Evolutionary conservation across 1,140 invertebrate species (phyloP).

Genomic region (Drosophila ficusphila): DNA sequence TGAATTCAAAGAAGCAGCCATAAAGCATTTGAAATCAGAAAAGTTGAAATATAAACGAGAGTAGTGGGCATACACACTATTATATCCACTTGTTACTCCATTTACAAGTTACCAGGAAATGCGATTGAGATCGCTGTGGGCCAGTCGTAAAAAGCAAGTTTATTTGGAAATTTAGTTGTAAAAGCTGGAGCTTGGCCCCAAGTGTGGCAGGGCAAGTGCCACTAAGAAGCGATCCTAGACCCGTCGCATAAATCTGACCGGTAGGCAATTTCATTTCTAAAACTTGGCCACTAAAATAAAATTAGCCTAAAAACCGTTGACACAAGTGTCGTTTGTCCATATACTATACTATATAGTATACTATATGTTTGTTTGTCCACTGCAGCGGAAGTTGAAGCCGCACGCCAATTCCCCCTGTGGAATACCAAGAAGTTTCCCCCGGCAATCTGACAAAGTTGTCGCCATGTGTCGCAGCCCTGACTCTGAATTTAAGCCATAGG

Average conservation of each 20-base stretch:
- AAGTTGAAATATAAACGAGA: conserved; percentile 39
- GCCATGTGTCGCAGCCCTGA: conserved; percentile 54
- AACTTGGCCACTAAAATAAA: conserved; percentile 53
- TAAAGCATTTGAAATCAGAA: conserved; percentile 67
- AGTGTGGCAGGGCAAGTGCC: conserved; percentile 64
- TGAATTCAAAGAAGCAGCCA: conserved; percentile 68
- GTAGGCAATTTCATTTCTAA: conserved; percentile 64
- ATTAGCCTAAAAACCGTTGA: conserved; percentile 68
- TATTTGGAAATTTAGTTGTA: conserved; percentile 82
- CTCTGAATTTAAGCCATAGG: conserved; percentile 28
- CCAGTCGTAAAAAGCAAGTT: conserved; percentile 71
- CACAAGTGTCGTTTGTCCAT: conserved; percentile 74
- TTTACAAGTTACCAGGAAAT: conserved; percentile 79
- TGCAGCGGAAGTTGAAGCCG: conserved; percentile 70
- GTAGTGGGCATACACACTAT: conserved; percentile 68
- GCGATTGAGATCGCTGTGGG: conserved; percentile 75
- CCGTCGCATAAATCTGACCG: conserved; percentile 56
- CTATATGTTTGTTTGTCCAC: conserved; percentile 15
- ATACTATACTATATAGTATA: too few species aligned
- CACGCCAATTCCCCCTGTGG: conserved; percentile 50
- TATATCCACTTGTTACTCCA: conserved; percentile 83
- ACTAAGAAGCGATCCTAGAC: conserved; percentile 53
- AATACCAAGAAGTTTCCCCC: conserved; percentile 69
- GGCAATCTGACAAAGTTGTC: conserved; percentile 70
- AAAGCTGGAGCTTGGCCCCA: conserved; percentile 56